These are phyloP conservation scores for Malurus splendens DNA, from an alignment of 2,797 vertebrate genomes.

Conservation along the genomic window DNA sequence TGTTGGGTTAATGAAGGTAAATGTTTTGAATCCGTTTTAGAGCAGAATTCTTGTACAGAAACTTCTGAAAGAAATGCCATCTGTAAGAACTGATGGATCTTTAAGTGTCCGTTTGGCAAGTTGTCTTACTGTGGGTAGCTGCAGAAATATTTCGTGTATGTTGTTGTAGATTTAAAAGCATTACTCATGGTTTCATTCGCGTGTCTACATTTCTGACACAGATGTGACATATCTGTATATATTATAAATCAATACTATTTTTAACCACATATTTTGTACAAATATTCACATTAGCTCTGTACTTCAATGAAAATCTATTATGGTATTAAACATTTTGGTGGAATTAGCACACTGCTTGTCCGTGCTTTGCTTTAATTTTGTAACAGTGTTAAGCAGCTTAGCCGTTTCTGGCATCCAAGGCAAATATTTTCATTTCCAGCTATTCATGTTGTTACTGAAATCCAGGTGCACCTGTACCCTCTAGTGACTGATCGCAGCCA, in stretches of 20 bases:
- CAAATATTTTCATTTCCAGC: not conserved
- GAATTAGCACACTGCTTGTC: conserved; percentile 27
- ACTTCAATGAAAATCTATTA: conserved; percentile 68
- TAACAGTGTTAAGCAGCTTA: not conserved
- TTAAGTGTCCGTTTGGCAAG: conserved; percentile 38
- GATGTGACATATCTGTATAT: conserved; percentile 75
- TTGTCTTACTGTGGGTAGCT: conserved; percentile 59
- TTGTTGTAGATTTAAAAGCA: conserved; percentile 61
- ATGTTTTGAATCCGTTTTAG: conserved; percentile 13
- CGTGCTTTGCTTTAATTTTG: not conserved
- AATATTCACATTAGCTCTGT: conserved; percentile 75
- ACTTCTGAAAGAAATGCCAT: not conserved
- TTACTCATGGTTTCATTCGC: conserved; percentile 49
- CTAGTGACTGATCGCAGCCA: conserved; percentile 28
- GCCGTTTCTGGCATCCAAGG: not conserved
- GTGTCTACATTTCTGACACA: conserved; percentile 67
- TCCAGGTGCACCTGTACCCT: not conserved
- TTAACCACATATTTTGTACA: conserved; percentile 77
- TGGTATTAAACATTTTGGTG: conserved; percentile 72
- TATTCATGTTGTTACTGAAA: not conserved
- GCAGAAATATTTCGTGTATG: conserved; percentile 55
- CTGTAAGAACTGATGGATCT: not conserved
- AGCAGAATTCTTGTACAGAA: conserved; percentile 15
- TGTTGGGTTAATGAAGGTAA: not conserved
- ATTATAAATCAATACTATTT: conserved; percentile 74